Evolutionary conservation across 2,888 invertebrate species (phyloP), one percentile per base, ranked within the genome.

Genomic region (Desoria tigrina): DNA sequence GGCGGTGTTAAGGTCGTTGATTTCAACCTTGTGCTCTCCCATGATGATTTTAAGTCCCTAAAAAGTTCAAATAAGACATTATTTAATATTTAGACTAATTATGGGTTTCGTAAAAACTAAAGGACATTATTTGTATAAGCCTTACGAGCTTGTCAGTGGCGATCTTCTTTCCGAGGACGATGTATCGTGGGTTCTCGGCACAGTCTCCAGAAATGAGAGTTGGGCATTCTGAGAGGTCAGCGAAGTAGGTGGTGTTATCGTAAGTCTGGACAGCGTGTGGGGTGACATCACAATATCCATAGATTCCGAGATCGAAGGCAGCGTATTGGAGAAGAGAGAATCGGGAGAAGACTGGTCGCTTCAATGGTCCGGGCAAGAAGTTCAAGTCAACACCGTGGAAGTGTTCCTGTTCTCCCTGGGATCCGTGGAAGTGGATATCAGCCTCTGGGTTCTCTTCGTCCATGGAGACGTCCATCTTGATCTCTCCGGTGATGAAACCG

Each of bases 191-290:
- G 54, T 69, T 73, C 2, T 69, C 63, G 51, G 72, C 65, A 63
- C 77, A 77, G 51, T 77, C 77, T 37, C 67, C 74, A 57, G 67
- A 61, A 37, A 77, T 59, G 56, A 77, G 68, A 26, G 77, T 76
- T 39, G 63, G 69, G 67, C 77, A 77, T 39, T 75, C 74, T 53
- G 74, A 71, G 54, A 77, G 63, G 51, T 71, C 72, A 69, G 72
- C 74, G 53, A 49, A 37, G 69, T 74, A 76, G 58, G 76, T 75
- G 58, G 66, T 61, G 66, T 77, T 77, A 62, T 77, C 77, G 59
- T 71, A 76, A 39, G 77, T 77, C 62, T 72, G 71, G 49, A 77
- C 71, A 37, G 73, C 71, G 24, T 63, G 65, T 56, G 73, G 69
- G 42, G 74, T 75, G 23, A 74, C 71, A 42, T 71, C 68, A 69